phyloP scores from a whole-genome alignment of 2,113 vertebrate genomes.

The Larimichthys polyactis region DNA sequence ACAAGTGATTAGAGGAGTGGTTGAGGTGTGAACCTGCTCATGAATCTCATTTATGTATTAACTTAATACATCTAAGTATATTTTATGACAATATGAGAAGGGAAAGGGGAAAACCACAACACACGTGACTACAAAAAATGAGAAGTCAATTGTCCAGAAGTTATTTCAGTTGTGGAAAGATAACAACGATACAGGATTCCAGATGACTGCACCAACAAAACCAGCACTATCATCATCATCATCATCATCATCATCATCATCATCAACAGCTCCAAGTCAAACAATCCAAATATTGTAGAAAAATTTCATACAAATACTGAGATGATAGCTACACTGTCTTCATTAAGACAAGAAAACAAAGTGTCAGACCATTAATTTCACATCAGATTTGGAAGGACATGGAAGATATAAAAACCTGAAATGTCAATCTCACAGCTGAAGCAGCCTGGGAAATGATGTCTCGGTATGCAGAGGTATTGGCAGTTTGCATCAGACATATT shows the following conservation, averaged over 20 bases:
- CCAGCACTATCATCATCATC: not conserved
- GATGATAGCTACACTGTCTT: not conserved
- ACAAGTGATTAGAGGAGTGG: too few species aligned
- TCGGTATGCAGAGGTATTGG: not conserved
- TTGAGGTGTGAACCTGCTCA: too few species aligned
- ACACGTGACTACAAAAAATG: not conserved
- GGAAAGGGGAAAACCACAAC: too few species aligned
- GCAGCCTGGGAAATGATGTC: not conserved
- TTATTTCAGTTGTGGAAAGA: not conserved
- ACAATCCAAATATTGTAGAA: not conserved
- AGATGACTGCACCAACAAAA: not conserved
- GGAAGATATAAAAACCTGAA: not conserved
- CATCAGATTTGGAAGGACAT: not conserved
- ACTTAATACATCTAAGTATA: too few species aligned
- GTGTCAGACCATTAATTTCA: slow-evolving; percentile 2
- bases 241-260: not conserved
- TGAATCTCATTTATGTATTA: too few species aligned
- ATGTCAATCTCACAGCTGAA: slow-evolving; percentile 22
- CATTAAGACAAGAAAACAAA: not conserved
- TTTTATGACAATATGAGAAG: not conserved
- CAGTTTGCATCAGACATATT: slow-evolving; percentile 28
- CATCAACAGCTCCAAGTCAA: not conserved
- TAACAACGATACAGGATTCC: not conserved
- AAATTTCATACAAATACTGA: not conserved
- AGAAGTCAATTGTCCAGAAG: not conserved